phyloP scores from a whole-genome alignment of 2,888 invertebrate genomes.

The Barypeithes pellucidus region DNA sequence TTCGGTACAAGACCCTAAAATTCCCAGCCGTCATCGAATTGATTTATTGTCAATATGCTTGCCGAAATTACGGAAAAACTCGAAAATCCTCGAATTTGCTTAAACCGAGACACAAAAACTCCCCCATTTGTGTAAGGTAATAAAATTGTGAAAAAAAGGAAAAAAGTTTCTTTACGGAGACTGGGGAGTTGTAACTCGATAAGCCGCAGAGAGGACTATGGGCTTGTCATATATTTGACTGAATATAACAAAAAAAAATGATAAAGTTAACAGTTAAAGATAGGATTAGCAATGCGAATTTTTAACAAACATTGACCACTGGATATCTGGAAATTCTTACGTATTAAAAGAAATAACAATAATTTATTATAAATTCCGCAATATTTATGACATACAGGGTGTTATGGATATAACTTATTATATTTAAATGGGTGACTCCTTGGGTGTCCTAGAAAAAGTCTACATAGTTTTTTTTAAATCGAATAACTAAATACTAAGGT shows the following conservation, averaged over 20 bases:
- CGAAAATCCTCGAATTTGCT: slow-evolving; percentile 13
- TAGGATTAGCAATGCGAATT: too few species aligned
- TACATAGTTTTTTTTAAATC: too few species aligned
- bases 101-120: slow-evolving; percentile 5
- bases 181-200: background rate
- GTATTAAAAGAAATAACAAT: too few species aligned
- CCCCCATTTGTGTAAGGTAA: background rate
- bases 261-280: too few species aligned
- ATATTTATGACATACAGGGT: too few species aligned
- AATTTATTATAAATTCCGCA: too few species aligned
- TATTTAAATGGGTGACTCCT: too few species aligned
- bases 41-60: slow-evolving; percentile 22
- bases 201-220: background rate
- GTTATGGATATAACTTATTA: too few species aligned
- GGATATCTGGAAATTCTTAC: too few species aligned
- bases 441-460: too few species aligned
- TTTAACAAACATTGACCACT: too few species aligned
- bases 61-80: slow-evolving; percentile 6
- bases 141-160: slow-evolving; percentile 1
- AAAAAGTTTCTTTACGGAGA: background rate
- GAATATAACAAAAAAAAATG: background rate
- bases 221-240: background rate
- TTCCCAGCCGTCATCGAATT: slow-evolving; percentile 2
- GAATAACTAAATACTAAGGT: too few species aligned
- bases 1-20: background rate